phyloP scores from a whole-genome alignment of 2,888 invertebrate species.

The Rhaphigaster nebulosa region DNA sequence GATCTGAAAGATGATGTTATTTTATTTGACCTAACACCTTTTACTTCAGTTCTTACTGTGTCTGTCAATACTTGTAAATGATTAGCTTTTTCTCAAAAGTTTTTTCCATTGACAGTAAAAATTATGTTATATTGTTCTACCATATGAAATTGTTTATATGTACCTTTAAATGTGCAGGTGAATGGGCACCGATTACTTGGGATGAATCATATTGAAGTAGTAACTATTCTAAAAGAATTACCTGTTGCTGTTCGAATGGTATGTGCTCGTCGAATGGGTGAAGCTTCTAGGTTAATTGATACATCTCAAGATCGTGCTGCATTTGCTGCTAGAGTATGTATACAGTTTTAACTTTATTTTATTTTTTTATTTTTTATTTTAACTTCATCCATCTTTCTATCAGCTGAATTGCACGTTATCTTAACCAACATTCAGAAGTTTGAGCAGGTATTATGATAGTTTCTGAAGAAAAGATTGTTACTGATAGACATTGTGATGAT shows the following conservation, averaged over 20 bases:
- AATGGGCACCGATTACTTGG: constrained; percentile 91
- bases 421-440: neutral
- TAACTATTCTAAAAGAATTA: constrained; percentile 91
- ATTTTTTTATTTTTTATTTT: neutral
- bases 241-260: constrained; percentile 93
- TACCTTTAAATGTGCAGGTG: constrained; percentile 74
- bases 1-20: neutral
- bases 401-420: neutral
- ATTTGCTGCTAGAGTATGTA: constrained; percentile 79
- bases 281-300: constrained; percentile 78
- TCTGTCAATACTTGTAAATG: neutral
- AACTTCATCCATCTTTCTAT: neutral
- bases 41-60: neutral
- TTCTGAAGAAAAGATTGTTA: neutral
- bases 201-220: constrained; percentile 95
- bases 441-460: neutral
- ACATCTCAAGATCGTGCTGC: constrained; percentile 84
- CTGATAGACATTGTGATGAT: neutral
- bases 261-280: constrained; percentile 76
- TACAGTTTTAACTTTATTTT: neutral
- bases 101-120: neutral
- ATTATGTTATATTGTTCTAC: neutral
- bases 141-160: neutral
- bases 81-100: neutral
- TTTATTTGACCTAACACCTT: neutral